Evolutionary conservation across 2,888 invertebrate species (phyloP).

Genomic region (Cheilosia vernalis): DNA sequence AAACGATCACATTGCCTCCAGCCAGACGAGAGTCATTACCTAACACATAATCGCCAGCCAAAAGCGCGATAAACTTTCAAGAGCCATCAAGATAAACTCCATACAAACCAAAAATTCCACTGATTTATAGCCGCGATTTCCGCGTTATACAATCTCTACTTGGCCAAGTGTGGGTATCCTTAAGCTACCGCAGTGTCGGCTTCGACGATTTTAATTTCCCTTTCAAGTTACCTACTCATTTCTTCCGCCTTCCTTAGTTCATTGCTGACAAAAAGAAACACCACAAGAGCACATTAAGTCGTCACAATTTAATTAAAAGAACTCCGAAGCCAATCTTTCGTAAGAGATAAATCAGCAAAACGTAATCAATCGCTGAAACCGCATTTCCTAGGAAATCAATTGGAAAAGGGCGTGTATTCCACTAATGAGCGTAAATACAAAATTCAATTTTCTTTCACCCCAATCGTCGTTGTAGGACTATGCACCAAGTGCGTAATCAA

Average conservation of each 20-base stretch:
- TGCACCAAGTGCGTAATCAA: slow-evolving; percentile 58
- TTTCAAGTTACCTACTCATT: slow-evolving; percentile 23
- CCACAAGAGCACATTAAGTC: neutral
- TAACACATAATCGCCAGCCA: neutral
- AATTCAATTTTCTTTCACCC: slow-evolving; percentile 12
- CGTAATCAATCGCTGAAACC: slow-evolving; percentile 52
- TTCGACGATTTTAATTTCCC: slow-evolving; percentile 44
- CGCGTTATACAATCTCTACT: slow-evolving; percentile 51
- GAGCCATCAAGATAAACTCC: slow-evolving; percentile 11
- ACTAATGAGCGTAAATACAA: slow-evolving; percentile 17
- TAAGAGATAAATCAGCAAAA: slow-evolving; percentile 29
- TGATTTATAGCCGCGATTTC: slow-evolving; percentile 51
- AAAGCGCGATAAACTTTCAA: neutral
- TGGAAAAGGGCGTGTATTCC: slow-evolving; percentile 45
- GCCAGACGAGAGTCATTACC: neutral
- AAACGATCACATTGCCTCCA: neutral
- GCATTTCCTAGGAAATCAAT: slow-evolving; percentile 72
- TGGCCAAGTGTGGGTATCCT: slow-evolving; percentile 5
- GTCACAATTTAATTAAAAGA: slow-evolving; percentile 44
- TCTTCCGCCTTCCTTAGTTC: slow-evolving; percentile 30
- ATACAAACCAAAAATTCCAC: neutral
- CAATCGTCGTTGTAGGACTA: neutral
- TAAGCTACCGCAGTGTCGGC: neutral
- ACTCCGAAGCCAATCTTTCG: slow-evolving; percentile 24
- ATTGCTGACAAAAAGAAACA: slow-evolving; percentile 3